Conservation (phyloP, 2,113 vertebrate species). For the Dinomys branickii region DNA sequence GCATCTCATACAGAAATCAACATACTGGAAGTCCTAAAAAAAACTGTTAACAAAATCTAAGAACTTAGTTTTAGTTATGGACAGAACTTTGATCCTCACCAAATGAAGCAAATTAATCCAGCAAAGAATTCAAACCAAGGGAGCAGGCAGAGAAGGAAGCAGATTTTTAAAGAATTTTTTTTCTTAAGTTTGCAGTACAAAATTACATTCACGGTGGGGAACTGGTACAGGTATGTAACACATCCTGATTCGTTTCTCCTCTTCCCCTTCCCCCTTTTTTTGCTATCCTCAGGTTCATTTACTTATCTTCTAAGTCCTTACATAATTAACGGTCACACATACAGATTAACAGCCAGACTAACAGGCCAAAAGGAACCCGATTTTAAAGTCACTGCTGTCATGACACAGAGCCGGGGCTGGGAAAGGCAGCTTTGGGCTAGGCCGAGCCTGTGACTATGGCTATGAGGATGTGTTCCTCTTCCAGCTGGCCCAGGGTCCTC, state of each 20-base stretch:
- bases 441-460: slow-evolving; percentile 95
- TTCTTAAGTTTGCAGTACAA: neutral
- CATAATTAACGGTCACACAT: neutral
- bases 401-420: neutral
- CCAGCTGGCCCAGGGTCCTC: slow-evolving; percentile 94
- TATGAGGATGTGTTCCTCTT: slow-evolving; percentile 98
- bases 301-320: neutral
- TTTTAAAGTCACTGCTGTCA: slow-evolving; percentile 84
- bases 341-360: neutral
- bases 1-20: slow-evolving; percentile 86
- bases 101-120: slow-evolving; percentile 76
- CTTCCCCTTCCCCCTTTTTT: neutral
- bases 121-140: slow-evolving; percentile 65
- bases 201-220: neutral
- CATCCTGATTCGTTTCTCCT: neutral
- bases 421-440: slow-evolving; percentile 84
- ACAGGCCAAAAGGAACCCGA: neutral
- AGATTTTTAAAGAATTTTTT: neutral
- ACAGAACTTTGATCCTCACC: slow-evolving; percentile 53
- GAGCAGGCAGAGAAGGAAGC: neutral
- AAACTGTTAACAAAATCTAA: slow-evolving; percentile 82
- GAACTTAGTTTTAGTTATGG: slow-evolving; percentile 73
- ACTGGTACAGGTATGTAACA: neutral
- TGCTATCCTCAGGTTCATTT: neutral
- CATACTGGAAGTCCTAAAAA: slow-evolving; percentile 82